Evolutionary conservation across 1,140 invertebrate genomes (phyloP), one percentile per base, ranked within the genome.

Genomic region (Drusus annulatus): DNA sequence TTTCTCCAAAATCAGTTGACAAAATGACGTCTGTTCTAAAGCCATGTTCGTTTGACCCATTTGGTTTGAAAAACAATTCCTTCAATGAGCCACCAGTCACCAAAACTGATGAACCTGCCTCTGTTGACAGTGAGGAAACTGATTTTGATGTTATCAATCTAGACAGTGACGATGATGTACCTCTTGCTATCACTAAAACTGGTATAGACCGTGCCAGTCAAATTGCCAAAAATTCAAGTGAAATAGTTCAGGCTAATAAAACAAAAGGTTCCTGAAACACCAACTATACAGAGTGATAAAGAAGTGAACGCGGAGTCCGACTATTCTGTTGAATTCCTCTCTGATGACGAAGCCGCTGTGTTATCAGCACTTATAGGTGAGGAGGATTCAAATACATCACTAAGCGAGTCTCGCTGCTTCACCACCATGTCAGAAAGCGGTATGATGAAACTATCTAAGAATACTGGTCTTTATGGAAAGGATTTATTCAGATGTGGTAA

Each of bases 401-500:
- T 16, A 52, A 17, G 6, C n/a, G 23, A 36, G n/a, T 16, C 13
- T 7, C 58, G 28, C 13, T 76, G 74, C 52, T 58, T 45, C 25
- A 28, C 50, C 1, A 7, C 17, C 13, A 28, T 56, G 23, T 56
- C 50, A 25, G 54, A 74, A n/a, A n/a, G 28, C 5, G 71, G 31
- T 10, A 28, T 75, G 71, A 56, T 56, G 17, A 31, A 75, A 31
- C 45, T 56, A 21, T 16, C 25, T 0, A 51, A 71, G 45, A 51
- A 25, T 16, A 78, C 62, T 3, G 74, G 63, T 13, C 50, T 77
- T 8, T 8, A 28, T 76, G 91, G 89, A 16, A 79, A 76, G 13
- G 84, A 89, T 13, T 85, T 93, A 0, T 93, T 89, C 77, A 88
- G 84, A 62, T 93, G 91, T 86, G 91, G 90, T 2, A 90, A 88